Percentiles rank a stretch among this genome's conserved stretches.
These are phyloP conservation scores for Tenthredo notha DNA, from an alignment of 2,888 invertebrate species.

Conservation along the genomic window DNA sequence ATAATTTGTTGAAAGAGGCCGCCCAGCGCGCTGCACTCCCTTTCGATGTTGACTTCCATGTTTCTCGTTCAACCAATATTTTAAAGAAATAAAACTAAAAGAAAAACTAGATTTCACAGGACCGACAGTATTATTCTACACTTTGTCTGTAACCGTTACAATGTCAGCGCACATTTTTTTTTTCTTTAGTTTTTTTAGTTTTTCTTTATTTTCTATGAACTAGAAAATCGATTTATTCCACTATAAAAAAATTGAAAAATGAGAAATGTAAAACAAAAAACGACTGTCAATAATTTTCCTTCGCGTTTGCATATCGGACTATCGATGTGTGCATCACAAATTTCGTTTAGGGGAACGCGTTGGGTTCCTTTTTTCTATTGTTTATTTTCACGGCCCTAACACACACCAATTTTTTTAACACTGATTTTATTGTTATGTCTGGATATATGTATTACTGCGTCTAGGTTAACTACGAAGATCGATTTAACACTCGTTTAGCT, in stretches of 20 bases:
- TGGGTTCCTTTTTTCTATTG: neutral
- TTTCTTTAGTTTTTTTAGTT: neutral
- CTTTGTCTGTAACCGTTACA: neutral
- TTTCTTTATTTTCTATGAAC: neutral
- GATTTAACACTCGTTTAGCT: neutral
- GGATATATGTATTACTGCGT: neutral
- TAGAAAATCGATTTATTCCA: neutral
- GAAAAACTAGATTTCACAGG: neutral
- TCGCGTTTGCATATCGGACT: neutral
- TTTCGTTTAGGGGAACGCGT: neutral
- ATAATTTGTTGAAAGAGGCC: constrained; percentile 97
- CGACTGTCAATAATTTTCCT: constrained; percentile 11
- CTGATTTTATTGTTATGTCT: neutral
- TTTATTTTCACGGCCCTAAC: constrained; percentile 15
- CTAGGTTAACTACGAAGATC: neutral
- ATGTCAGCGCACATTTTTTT: constrained; percentile 17
- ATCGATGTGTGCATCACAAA: neutral
- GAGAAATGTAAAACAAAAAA: neutral
- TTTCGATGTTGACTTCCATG: constrained; percentile 88
- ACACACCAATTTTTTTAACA: neutral
- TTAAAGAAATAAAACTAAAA: neutral
- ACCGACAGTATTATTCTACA: constrained; percentile 21
- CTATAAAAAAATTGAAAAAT: neutral
- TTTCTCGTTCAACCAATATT: constrained; percentile 66
- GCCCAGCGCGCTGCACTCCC: constrained; percentile 94